A percentile compares a stretch with the other conserved stretches of the same genome.
Conservation (phyloP, 2,888 invertebrate species). For the Sisyra nigra region DNA sequence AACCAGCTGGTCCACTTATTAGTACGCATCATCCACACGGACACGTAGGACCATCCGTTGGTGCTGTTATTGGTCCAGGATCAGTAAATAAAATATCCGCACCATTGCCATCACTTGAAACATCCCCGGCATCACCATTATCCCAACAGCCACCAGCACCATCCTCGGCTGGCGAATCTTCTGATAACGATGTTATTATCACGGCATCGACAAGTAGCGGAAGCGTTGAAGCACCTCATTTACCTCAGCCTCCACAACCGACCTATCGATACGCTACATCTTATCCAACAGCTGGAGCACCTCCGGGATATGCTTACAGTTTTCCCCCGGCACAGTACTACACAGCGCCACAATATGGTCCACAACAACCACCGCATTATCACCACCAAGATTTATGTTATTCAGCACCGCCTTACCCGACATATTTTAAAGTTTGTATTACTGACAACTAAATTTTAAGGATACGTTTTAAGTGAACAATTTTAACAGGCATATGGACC, state of each 20-base stretch:
- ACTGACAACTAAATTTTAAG: too few relatives aligned
- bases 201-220: conserved; percentile 28
- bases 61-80: conserved; percentile 29
- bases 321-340: conserved; percentile 31
- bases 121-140: conserved; percentile 30
- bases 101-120: conserved; percentile 29
- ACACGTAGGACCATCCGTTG: conserved; percentile 16
- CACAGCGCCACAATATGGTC: conserved; percentile 21
- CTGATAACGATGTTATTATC: conserved; percentile 28
- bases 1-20: conserved; percentile 83
- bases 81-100: conserved; percentile 24
- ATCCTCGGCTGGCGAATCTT: conserved; percentile 26
- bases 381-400: conserved; percentile 15
- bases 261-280: conserved; percentile 27
- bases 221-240: conserved; percentile 29
- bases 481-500: conserved; percentile 3
- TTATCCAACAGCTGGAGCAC: conserved; percentile 27
- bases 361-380: conserved; percentile 13
- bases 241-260: conserved; percentile 25
- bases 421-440: conserved; percentile 17
- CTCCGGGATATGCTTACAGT: conserved; percentile 23
- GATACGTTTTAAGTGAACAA: too few relatives aligned
- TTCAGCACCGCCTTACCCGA: conserved; percentile 17
- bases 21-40: conserved; percentile 35
- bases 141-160: conserved; percentile 26